Evolutionary conservation across 2,888 invertebrate species (phyloP), one percentile per base, ranked within the genome.

Genomic region (Lasioglossum marginatum): DNA sequence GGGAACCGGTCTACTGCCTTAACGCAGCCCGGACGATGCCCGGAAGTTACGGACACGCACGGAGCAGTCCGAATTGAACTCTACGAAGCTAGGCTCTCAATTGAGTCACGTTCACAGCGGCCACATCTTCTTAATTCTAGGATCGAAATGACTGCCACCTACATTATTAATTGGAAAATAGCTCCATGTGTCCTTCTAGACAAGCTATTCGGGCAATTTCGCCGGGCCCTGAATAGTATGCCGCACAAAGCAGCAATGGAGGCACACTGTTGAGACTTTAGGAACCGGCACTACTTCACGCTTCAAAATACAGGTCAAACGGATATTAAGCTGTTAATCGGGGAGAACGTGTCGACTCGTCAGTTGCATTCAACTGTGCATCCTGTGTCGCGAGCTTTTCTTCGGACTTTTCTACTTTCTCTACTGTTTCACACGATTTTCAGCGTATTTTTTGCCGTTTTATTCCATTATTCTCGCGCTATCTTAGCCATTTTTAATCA

Each of bases 141-240:
- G 83, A 74, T 84, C 84, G 84, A 77, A 84, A 84, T 60, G 84
- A 84, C 83, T 60, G 40, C 68, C 84, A 84, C 84, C 84, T 84
- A 84, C 60, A 84, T 84, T 84, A 84, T 84, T 83, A 84, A 84
- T 84, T 84, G 84, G 74, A 83, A 84, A 78, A 84, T 84, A 78
- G 84, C 84, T 70, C 6, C 73, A 57, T 48, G 77, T 68, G 83
- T 83, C 45, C 73, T 77, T 84, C 83, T 73, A 83, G 63, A 63
- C 72, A 57, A 73, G 83, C 83, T 82, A 72, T 82, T 83, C 77
- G 83, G 77, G 31, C 83, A 84, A 84, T 84, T 77, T 83, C 83
- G 83, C 77, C 84, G 77, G 77, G 68, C 68, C 83, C 60, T 83
- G 73, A 77, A 83, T 83, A 57, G 74, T 78, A 34, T 23, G 57